phyloP scores from a whole-genome alignment of 2,113 vertebrate species.

The Siniperca knerii region DNA sequence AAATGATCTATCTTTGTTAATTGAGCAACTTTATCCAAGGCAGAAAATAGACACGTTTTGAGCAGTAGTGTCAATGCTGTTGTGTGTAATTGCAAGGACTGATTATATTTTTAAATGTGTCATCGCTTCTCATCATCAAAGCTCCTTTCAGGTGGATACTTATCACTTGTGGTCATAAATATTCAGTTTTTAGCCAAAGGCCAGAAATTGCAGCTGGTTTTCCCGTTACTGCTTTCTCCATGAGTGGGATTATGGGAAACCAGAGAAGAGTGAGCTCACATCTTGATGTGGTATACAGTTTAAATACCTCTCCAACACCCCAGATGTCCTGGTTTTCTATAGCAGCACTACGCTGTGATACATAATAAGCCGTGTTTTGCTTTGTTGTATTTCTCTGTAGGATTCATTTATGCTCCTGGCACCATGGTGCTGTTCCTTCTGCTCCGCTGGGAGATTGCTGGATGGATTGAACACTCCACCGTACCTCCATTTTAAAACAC shows the following conservation, averaged over 20 bases:
- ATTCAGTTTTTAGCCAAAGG: slow-evolving; percentile 54
- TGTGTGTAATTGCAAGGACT: slow-evolving; percentile 7
- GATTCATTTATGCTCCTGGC: slow-evolving; percentile 70
- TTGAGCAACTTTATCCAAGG: slow-evolving; percentile 14
- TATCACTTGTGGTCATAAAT: slow-evolving; percentile 50
- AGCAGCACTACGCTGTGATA: slow-evolving; percentile 55
- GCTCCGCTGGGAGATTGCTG: slow-evolving; percentile 70
- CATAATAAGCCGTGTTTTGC: slow-evolving; percentile 78
- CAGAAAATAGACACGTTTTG: slow-evolving; percentile 4
- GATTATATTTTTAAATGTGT: slow-evolving; percentile 40
- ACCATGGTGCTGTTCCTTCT: slow-evolving; percentile 57
- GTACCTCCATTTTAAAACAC: slow-evolving; percentile 86
- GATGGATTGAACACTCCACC: slow-evolving; percentile 66
- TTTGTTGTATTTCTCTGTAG: slow-evolving; percentile 77
- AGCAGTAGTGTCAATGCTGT: neutral
- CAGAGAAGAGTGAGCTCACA: slow-evolving; percentile 47
- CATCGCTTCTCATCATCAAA: slow-evolving; percentile 43
- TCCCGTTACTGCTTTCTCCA: slow-evolving; percentile 22
- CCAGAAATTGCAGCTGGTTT: slow-evolving; percentile 51
- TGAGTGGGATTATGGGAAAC: slow-evolving; percentile 56
- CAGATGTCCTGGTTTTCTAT: slow-evolving; percentile 73
- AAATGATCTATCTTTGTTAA: slow-evolving; percentile 46
- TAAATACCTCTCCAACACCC: slow-evolving; percentile 69
- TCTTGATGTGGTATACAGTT: slow-evolving; percentile 64
- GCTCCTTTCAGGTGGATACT: slow-evolving; percentile 39